Conservation (phyloP, 2,113 vertebrate genomes). For the Gopherus flavomarginatus region DNA sequence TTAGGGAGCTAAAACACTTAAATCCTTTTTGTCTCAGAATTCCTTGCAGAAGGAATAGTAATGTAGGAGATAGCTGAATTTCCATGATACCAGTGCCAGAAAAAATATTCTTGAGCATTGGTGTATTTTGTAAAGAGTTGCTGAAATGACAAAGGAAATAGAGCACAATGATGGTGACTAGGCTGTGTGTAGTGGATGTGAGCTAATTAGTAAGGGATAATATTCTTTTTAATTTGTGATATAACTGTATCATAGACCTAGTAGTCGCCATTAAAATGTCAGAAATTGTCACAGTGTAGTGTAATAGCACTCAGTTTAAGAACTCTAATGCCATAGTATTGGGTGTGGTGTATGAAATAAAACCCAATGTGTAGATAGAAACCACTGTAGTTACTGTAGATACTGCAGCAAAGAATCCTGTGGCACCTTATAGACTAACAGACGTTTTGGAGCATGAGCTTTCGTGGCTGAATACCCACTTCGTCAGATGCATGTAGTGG, state of each 20-base stretch:
- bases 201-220: not conserved
- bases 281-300: not conserved
- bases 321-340: not conserved
- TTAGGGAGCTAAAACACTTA: not conserved
- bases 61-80: not conserved
- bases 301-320: not conserved
- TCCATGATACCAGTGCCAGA: not conserved
- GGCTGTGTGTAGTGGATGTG: fast-evolving
- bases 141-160: not conserved
- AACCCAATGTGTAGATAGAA: not conserved
- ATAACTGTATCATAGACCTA: not conserved
- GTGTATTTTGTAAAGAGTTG: not conserved
- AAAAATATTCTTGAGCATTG: not conserved
- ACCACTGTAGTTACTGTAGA: no score
- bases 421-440: no score
- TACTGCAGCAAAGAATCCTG: no score
- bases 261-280: not conserved
- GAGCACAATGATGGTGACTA: not conserved
- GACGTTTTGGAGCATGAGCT: no score
- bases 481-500: no score
- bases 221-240: not conserved
- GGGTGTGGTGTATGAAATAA: not conserved
- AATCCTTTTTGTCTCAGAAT: not conserved
- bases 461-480: no score
- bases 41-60: not conserved